phyloP scores from a whole-genome alignment of 1,140 invertebrate species.

The Ericerus pela region DNA sequence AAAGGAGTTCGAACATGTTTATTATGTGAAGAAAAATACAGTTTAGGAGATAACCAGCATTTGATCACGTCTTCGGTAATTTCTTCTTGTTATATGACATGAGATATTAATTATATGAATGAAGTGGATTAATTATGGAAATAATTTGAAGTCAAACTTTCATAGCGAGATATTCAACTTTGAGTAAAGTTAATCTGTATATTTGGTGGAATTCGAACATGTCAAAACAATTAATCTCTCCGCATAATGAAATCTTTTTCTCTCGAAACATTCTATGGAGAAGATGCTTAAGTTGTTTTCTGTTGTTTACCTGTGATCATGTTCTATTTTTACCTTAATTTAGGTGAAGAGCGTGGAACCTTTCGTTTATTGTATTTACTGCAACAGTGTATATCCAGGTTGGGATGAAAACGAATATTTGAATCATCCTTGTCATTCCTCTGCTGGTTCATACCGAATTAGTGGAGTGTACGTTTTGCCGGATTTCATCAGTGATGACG shows the following conservation, averaged over 20 bases:
- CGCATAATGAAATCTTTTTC: too few species aligned
- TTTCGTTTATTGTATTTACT: conserved; percentile 61
- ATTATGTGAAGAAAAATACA: conserved; percentile 58
- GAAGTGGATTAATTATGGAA: too few species aligned
- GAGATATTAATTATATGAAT: conserved; percentile 16
- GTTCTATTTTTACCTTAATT: not conserved
- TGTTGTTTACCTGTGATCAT: not conserved
- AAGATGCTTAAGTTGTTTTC: too few species aligned
- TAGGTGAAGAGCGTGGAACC: conserved; percentile 18
- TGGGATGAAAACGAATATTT: conserved; percentile 44
- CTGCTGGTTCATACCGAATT: conserved; percentile 19
- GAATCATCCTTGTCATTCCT: conserved; percentile 48
- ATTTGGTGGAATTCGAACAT: too few species aligned
- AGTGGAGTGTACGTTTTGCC: conserved; percentile 51
- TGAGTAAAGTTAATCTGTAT: too few species aligned
- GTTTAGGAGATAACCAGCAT: conserved; percentile 26
- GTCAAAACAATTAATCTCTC: too few species aligned
- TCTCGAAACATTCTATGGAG: too few species aligned
- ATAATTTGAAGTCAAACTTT: too few species aligned
- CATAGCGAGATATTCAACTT: too few species aligned
- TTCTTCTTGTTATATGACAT: conserved; percentile 1
- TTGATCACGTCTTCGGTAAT: not conserved
- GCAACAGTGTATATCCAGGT: conserved; percentile 55
- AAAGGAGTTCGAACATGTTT: conserved; percentile 82
- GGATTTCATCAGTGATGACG: conserved; percentile 57